phyloP scores from a whole-genome alignment of 1,140 invertebrate species.

The Tigriopus japonicus region DNA sequence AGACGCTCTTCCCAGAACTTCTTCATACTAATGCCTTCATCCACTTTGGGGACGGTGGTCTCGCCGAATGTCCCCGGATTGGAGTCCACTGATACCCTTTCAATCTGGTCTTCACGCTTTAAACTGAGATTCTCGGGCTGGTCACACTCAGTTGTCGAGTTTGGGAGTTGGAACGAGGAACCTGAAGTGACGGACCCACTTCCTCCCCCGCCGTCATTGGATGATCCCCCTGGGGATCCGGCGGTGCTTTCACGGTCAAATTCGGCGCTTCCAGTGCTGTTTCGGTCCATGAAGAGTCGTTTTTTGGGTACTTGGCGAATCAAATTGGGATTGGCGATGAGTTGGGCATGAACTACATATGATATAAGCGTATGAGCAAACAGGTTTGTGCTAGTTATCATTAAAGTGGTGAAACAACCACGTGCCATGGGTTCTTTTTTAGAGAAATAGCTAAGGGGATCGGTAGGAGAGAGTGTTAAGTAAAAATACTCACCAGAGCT shows the following conservation, averaged over 20 bases:
- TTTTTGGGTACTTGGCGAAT: conserved; percentile 1
- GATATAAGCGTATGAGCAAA: too few relatives aligned
- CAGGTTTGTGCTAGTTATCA: too few relatives aligned
- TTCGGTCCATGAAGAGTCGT: background rate
- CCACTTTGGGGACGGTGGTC: background rate
- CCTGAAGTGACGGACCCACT: background rate
- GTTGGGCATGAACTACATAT: too few relatives aligned
- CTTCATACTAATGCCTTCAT: conserved; percentile 3
- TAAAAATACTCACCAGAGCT: conserved; percentile 12
- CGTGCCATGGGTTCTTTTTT: too few relatives aligned
- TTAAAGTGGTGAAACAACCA: too few relatives aligned
- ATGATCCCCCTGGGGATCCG: conserved; percentile 4
- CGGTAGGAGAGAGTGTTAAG: too few relatives aligned
- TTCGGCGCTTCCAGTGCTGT: background rate
- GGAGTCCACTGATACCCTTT: too few relatives aligned
- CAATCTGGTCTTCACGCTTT: background rate
- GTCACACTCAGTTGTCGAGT: conserved; percentile 5
- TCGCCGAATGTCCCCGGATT: background rate
- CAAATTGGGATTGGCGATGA: too few relatives aligned
- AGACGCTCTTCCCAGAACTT: conserved; percentile 10
- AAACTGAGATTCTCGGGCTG: conserved; percentile 8
- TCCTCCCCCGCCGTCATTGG: background rate
- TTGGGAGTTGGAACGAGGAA: conserved; percentile 1
- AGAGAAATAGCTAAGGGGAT: too few relatives aligned
- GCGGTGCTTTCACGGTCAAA: background rate